Base-by-base conservation (phyloP, 2,797 vertebrate species). In the Catharus ustulatus region DNA sequence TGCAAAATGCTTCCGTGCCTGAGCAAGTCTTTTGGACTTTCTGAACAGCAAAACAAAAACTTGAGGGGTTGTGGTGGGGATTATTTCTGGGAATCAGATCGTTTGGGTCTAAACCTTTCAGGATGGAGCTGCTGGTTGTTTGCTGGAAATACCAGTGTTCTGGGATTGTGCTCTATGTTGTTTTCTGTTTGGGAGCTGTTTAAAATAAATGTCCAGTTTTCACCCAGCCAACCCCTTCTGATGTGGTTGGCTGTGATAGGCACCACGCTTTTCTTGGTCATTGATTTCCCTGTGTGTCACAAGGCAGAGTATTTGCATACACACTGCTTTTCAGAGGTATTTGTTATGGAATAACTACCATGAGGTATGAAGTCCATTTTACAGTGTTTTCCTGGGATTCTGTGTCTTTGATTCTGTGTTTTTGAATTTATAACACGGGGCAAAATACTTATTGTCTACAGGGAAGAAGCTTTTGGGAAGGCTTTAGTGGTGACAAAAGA, bases 181-280 rank as follows among this genome's bases (percentile, higher is more conserved):
- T 88, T 49, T 90, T 84, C 82, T 69, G 29, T 90, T 88, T 82
- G 89, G 67, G 67, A 94, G 38, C 54, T 87, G 54, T 95, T 94
- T 80, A 45, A 93, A 90, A 84, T 71, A 61, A 96, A 61, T 38
- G 45, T 16, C 27, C 62, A 24, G 13, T 86, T 94, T 91, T 87
- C 54, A 67, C 46, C 45, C 57, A 32, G 52, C 74, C 76, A 79
- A 0, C 38, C 16, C n/a, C 27, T 90, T 57, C 64, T 90, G 20
- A 9, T 86, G 15, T 34, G 48, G 16, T 36, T 64, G 66, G 17
- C 72, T 74, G 21, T 51, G 61, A 45, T 75, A 55, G 15, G 43
- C 42, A 45, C 34, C 54, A 27, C 0, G 0, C 63, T 79, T 80
- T 43, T 55, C 83, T 73, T 90, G 57, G 52, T 49, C 30, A 13